Conservation (phyloP, 2,113 vertebrate genomes). For the Ciconia maguari region DNA sequence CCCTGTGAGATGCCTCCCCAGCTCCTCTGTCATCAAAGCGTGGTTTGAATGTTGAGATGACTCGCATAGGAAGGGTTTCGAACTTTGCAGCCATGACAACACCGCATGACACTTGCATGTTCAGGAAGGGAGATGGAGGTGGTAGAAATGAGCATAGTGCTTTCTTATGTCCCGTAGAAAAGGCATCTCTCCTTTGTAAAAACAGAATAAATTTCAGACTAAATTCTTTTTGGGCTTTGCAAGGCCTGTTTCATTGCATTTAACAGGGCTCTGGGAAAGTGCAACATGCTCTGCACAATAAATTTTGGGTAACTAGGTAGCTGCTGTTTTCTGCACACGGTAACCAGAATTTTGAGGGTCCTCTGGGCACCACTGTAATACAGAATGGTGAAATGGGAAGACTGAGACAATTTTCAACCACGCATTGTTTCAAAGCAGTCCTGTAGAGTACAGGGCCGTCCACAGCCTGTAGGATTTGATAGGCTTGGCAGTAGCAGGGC, state of each 20-base stretch:
- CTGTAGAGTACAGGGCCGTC: background rate
- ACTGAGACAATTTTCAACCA: background rate
- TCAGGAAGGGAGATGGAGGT: background rate
- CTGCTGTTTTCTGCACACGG: background rate
- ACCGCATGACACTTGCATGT: rapidly evolving
- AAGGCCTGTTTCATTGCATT: background rate
- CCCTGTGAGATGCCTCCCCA: background rate
- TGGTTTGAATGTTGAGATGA: background rate
- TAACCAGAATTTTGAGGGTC: background rate
- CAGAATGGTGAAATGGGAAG: background rate
- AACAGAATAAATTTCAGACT: background rate
- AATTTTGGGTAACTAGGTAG: background rate
- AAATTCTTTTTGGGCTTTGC: background rate
- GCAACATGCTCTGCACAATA: background rate
- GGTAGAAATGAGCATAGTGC: rapidly evolving
- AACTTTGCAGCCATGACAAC: background rate
- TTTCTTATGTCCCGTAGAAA: background rate
- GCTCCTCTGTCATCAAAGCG: background rate
- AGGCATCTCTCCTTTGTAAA: background rate
- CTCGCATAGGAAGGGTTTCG: background rate
- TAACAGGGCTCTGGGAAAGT: background rate
- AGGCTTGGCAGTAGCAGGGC: background rate
- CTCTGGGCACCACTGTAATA: background rate
- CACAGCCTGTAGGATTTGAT: background rate
- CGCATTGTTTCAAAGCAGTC: background rate